Evolutionary conservation across 2,113 vertebrate genomes (phyloP).

Genomic region (Antidorcas marsupialis): DNA sequence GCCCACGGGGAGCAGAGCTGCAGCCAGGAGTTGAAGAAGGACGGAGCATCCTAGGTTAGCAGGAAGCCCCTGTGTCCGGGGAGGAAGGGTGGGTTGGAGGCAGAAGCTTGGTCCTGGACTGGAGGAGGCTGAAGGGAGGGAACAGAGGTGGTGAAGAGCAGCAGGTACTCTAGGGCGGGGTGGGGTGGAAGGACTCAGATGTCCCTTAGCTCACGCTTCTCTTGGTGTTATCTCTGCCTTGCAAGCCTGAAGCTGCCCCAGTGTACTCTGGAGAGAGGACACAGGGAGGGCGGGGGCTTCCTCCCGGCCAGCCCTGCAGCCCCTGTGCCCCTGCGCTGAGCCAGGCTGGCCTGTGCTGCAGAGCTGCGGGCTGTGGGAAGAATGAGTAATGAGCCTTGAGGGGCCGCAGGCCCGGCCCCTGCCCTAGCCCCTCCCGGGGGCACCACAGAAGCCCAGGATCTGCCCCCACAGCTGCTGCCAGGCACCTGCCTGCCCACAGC

Average conservation of each 20-base stretch:
- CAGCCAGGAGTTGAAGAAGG: neutral
- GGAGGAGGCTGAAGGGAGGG: neutral
- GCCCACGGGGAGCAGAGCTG: neutral
- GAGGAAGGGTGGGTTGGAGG: neutral
- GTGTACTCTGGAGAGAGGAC: neutral
- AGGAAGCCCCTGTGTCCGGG: neutral
- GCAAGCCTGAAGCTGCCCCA: neutral
- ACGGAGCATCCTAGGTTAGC: neutral
- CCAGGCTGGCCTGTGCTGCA: slow-evolving; percentile 10
- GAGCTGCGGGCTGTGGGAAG: slow-evolving; percentile 32
- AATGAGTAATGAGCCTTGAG: slow-evolving; percentile 29
- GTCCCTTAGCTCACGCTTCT: neutral
- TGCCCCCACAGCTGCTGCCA: neutral
- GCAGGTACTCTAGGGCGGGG: neutral
- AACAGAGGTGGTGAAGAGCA: neutral
- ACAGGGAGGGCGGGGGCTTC: neutral
- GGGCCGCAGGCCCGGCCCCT: neutral
- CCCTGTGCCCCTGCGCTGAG: neutral
- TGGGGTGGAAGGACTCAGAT: slow-evolving; percentile 24
- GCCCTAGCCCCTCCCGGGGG: neutral
- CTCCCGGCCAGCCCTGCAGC: neutral
- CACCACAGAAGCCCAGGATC: neutral
- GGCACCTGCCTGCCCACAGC: neutral
- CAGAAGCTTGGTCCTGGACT: neutral
- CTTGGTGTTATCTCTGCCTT: neutral